Base-by-base conservation (phyloP, 2,113 vertebrate genomes). In the Aix galericulata region DNA sequence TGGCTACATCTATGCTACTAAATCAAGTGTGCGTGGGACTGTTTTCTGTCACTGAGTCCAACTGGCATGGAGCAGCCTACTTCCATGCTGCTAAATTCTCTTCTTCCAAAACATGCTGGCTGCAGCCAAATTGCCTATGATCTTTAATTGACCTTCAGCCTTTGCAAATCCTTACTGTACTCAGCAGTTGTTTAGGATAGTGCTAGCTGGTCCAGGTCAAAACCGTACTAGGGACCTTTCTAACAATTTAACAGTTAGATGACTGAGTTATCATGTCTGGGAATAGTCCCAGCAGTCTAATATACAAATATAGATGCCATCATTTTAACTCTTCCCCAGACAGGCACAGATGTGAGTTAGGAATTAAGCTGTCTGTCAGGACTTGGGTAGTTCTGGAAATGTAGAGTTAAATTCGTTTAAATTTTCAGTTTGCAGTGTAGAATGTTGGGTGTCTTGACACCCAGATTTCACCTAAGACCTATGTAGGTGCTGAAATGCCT, bases 11-110 rank as follows among this genome's bases (percentile, higher is more conserved):
- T 32, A 52, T 55, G n/a, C 59, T 86, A 83, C 60, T 95, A 96
- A 95, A 93, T 96, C 64, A 94, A 91, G 34, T 32, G 64, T 94
- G 52, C 9, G 6, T 88, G 73, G 76, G 86, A 93, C 86, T 93
- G 86, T 88, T 94, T 95, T 95, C 94, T 93, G 82, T 94, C 88
- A 59, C 88, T 26, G 83, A 88, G 73, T 96, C 95, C 94, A 95
- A 93, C 76, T 96, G 91, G 92, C 92, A 92, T 91, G 76, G 64
- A 95, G n/a, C 73, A 92, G 56, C 40, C 50, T 89, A 50, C 64
- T 74, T 75, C 92, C 83, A 81, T 71, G 48, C n/a, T 92, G 80
- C 77, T 88, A 86, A 91, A 88, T 91, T 71, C 68, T 86, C 91
- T 34, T 92, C 91, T 88, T 92, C 84, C 76, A 92, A 90, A 95